These are phyloP conservation scores for Piliocolobus tephrosceles DNA, from an alignment of 2,113 vertebrate species.

Conservation along the genomic window DNA sequence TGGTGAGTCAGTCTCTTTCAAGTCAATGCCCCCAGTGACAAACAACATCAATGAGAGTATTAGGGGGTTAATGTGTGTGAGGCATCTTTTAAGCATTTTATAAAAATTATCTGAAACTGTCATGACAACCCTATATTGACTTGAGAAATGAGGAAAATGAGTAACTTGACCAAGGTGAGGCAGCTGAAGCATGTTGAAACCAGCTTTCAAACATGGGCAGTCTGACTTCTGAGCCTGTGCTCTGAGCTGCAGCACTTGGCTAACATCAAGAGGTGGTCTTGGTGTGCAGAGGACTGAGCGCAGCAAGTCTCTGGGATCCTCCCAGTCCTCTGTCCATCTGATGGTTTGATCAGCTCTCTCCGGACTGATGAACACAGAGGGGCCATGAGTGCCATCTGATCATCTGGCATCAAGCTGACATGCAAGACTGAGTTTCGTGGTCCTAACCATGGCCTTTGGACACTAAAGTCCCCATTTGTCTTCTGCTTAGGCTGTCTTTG, in stretches of 20 bases:
- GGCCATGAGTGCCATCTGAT: no score
- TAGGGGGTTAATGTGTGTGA: neutral
- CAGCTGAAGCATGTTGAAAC: neutral
- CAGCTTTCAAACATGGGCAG: neutral
- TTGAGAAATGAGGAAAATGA: neutral
- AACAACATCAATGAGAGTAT: neutral
- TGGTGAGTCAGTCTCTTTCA: neutral
- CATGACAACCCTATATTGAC: neutral
- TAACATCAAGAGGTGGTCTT: neutral
- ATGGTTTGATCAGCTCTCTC: neutral
- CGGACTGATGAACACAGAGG: neutral
- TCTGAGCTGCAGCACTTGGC: no score
- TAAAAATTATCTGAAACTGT: neutral
- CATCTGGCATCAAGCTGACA: neutral
- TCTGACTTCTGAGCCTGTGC: neutral
- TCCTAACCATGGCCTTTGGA: neutral
- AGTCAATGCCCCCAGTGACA: neutral
- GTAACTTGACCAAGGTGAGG: neutral
- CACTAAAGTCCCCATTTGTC: neutral
- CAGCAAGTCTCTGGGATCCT: no score
- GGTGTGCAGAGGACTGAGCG: neutral
- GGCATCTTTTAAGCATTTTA: neutral
- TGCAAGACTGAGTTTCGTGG: no score
- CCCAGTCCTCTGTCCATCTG: accelerated
- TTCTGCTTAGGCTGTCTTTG: neutral